Percentiles rank a stretch among this genome's conserved stretches.
Conservation (phyloP, 2,113 vertebrate genomes). For the Rhadina sibilatrix region DNA sequence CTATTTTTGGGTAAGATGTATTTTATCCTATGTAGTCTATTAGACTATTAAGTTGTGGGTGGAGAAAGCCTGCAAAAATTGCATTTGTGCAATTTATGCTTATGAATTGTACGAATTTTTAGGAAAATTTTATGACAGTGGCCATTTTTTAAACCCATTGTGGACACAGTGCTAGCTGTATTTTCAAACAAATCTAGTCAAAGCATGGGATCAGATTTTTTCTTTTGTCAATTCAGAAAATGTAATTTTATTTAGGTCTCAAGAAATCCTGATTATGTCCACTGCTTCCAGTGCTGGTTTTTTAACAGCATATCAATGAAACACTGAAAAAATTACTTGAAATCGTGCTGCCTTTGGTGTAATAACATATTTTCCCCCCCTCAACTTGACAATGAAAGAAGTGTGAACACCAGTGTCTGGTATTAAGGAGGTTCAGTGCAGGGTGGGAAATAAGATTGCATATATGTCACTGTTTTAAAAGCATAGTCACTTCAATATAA, state of each 20-base stretch:
- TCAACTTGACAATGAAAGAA: neutral
- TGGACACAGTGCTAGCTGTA: neutral
- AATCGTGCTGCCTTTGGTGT: rapidly evolving
- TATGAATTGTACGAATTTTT: neutral
- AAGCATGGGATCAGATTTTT: neutral
- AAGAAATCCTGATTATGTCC: neutral
- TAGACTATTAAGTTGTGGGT: neutral
- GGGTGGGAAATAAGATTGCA: neutral
- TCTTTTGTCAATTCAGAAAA: neutral
- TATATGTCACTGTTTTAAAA: neutral
- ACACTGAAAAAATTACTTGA: neutral
- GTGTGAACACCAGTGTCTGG: neutral
- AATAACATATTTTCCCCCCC: rapidly evolving
- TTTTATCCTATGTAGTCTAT: neutral
- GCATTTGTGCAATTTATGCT: neutral
- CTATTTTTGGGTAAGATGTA: neutral
- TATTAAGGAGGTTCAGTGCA: neutral
- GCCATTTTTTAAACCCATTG: neutral
- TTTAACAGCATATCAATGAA: neutral
- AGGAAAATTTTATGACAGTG: neutral
- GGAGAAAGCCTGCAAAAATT: neutral
- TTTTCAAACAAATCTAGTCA: neutral
- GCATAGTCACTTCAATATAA: neutral
- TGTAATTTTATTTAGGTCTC: neutral
- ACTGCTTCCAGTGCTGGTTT: neutral